Evolutionary conservation across 2,888 invertebrate genomes (phyloP), one percentile per base, ranked within the genome.

Genomic region (Lycia hirtaria): DNA sequence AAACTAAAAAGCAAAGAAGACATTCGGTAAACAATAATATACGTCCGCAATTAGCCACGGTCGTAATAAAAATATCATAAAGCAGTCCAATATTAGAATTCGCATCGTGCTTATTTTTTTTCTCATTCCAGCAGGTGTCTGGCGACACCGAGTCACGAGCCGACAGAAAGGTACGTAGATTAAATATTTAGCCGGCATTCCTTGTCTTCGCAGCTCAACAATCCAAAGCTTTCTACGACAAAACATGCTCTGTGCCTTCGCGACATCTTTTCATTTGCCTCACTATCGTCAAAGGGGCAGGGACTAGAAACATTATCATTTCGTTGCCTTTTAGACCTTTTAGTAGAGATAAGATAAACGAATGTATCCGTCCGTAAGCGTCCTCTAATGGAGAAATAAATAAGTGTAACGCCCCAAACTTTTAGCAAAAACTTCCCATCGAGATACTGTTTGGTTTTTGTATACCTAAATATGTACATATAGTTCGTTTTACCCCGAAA

Each of bases 131-230:
- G 43, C 43, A 35, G 47, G 37, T 26, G 43, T 26, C 51, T 33
- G 45, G 43, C 30, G 53, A 51, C 57, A 32, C 51, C 52, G 47
- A 20, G 45, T 32, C 54, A 40, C 55, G 41, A 43, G 64, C 54
- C 33, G 54, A 44, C 44, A 48, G 58, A 32, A 62, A 67, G 62
- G 65, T 62, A 60, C 52, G 50, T 56, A 60, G 60, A 72, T 73
- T 73, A 73, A 75, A 72, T 71, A 75, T 75, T 75, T 63, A 64
- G 49, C 56, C 60, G 26, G 60, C 59, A 69, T 68, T 68, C 71
- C 56, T 66, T 68, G 67, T 68, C 65, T 69, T 50, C 60, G 48
- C 58, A 64, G 62, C 30, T 10, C 30, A 12, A 63, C 66, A 67
- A 68, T 67, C 56, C 58, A 32, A 55, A 62, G 41, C 52, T 56